These are phyloP conservation scores for Diaperis boleti DNA, from an alignment of 2,888 invertebrate genomes.

Conservation along the genomic window DNA sequence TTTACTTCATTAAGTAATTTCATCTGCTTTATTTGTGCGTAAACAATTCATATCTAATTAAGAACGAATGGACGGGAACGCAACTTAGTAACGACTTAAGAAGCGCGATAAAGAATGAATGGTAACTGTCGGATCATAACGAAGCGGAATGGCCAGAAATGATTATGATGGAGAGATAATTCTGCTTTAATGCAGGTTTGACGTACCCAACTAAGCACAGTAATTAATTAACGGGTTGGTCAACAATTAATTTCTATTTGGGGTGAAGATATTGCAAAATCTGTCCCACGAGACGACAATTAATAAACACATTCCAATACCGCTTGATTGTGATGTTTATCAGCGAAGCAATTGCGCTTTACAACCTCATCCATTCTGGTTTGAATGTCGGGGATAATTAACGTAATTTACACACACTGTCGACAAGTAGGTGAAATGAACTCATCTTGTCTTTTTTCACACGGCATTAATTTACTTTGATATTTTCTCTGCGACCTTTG, in stretches of 20 bases:
- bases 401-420: constrained; percentile 29
- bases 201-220: constrained; percentile 45
- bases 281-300: constrained; percentile 45
- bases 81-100: constrained; percentile 27
- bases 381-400: constrained; percentile 48
- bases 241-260: constrained; percentile 56
- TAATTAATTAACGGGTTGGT: constrained; percentile 52
- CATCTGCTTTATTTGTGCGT: constrained; percentile 37
- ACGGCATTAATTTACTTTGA: too few species aligned
- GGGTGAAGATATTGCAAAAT: constrained; percentile 53
- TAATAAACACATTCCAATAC: constrained; percentile 47
- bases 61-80: constrained; percentile 26
- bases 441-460: neutral
- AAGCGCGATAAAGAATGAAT: constrained; percentile 37
- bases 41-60: constrained; percentile 41
- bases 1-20: constrained; percentile 36
- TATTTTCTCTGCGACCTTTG: too few species aligned
- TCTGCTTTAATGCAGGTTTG: constrained; percentile 48
- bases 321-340: constrained; percentile 52
- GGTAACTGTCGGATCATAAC: constrained; percentile 31
- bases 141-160: constrained; percentile 39
- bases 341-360: constrained; percentile 50
- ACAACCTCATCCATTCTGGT: constrained; percentile 49
- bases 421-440: too few species aligned
- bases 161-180: constrained; percentile 46